These are phyloP conservation scores for Yponomeuta cagnagella DNA, from an alignment of 2,888 invertebrate genomes.

Conservation along the genomic window DNA sequence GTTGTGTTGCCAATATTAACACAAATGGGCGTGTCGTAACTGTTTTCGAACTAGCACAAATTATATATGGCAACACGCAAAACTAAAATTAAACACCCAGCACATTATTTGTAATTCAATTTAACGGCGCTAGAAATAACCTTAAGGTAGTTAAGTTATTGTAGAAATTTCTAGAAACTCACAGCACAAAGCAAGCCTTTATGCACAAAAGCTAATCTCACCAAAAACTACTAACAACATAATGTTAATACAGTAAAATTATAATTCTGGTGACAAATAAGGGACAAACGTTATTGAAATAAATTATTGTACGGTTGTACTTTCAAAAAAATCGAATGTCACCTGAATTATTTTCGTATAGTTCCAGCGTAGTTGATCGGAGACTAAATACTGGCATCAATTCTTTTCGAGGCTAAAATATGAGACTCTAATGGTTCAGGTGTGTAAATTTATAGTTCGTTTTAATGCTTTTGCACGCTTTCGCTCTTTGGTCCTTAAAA, in stretches of 20 bases:
- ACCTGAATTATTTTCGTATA: background rate
- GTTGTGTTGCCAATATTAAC: background rate
- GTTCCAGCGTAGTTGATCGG: constrained; percentile 4
- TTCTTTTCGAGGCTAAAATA: background rate
- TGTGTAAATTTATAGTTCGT: constrained; percentile 14
- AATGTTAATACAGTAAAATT: background rate
- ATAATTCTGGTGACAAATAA: background rate
- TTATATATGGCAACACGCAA: background rate
- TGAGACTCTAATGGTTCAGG: constrained; percentile 12
- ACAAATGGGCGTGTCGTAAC: background rate
- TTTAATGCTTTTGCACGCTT: constrained; percentile 15
- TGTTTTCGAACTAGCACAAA: background rate
- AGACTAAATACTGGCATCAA: constrained; percentile 5
- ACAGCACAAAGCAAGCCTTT: background rate
- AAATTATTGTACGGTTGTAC: too few species aligned
- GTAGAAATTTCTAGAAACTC: background rate
- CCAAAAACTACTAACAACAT: background rate
- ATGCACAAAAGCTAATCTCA: background rate
- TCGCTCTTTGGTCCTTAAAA: background rate
- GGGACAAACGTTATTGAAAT: too few species aligned
- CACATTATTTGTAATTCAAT: background rate
- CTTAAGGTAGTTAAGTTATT: background rate
- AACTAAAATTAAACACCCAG: background rate
- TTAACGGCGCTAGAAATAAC: background rate
- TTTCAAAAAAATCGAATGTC: too few species aligned